Conservation (phyloP, 1,140 invertebrate species). For the Goniozus legneri region DNA sequence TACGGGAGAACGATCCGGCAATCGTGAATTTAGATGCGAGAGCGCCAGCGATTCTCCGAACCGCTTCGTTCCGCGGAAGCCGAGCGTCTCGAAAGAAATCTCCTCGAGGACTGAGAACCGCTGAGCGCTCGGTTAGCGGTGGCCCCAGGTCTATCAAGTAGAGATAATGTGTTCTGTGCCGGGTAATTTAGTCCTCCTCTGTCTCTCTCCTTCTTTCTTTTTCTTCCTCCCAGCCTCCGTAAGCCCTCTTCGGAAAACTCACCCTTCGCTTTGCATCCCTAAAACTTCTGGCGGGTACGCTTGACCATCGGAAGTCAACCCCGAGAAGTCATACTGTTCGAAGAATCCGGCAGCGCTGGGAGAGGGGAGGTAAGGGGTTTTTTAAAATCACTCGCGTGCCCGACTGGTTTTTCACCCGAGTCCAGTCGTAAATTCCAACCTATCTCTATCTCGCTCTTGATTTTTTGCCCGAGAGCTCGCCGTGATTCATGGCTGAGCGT, state of each 20-base stretch:
- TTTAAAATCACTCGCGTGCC: conserved; percentile 33
- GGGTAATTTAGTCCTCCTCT: conserved; percentile 43
- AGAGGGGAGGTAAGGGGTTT: too few species aligned
- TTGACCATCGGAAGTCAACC: background rate
- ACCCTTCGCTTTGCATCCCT: conserved; percentile 25
- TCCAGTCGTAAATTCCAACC: too few species aligned
- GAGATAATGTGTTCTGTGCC: conserved; percentile 50
- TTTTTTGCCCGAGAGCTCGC: conserved; percentile 18
- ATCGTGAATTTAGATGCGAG: conserved; percentile 35
- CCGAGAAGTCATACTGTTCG: background rate
- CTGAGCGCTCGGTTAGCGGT: conserved; percentile 19
- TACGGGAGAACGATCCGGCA: conserved; percentile 11
- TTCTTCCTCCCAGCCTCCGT: conserved; percentile 11
- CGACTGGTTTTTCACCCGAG: too few species aligned
- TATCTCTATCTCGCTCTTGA: conserved; percentile 22
- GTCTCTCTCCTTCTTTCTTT: conserved; percentile 13
- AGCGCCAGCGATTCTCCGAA: conserved; percentile 28
- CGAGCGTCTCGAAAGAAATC: background rate
- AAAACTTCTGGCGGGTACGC: conserved; percentile 13
- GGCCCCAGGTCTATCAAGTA: conserved; percentile 41
- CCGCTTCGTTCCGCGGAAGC: background rate
- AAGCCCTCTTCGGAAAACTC: conserved; percentile 16
- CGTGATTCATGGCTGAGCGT: conserved; percentile 48
- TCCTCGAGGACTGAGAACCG: conserved; percentile 27
- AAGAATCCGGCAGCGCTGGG: too few species aligned